phyloP scores from a whole-genome alignment of 2,797 vertebrate species.

The Pangasius mekongensis region DNA sequence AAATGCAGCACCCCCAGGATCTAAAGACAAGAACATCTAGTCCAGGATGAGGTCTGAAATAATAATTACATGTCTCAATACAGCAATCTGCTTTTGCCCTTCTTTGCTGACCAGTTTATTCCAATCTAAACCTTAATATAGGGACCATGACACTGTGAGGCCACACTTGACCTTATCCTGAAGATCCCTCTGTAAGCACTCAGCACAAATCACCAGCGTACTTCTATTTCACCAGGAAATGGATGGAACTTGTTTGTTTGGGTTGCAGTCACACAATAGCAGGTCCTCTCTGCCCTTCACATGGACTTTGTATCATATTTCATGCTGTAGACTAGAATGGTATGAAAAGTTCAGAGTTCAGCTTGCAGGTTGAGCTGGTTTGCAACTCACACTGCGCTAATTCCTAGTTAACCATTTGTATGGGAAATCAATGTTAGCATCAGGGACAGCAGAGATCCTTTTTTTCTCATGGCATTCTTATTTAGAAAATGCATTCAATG shows the following conservation, averaged over 20 bases:
- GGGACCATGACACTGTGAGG: constrained; percentile 11
- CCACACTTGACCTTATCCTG: constrained; percentile 79
- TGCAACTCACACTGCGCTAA: constrained; percentile 31
- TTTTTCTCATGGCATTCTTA: constrained; percentile 45
- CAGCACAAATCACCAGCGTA: constrained; percentile 59
- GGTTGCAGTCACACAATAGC: constrained; percentile 46
- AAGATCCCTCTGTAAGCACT: constrained; percentile 67
- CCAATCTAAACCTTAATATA: constrained; percentile 28
- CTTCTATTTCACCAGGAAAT: constrained; percentile 52
- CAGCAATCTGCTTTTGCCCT: constrained; percentile 57
- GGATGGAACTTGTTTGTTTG: constrained; percentile 55
- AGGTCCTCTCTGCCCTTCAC: constrained; percentile 35
- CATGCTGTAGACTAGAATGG: constrained; percentile 29
- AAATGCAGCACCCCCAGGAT: constrained; percentile 78
- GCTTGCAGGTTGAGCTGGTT: constrained; percentile 25
- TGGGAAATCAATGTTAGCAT: constrained; percentile 48
- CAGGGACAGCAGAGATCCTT: constrained; percentile 40
- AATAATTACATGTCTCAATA: constrained; percentile 74
- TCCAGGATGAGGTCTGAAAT: constrained; percentile 79
- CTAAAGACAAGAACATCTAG: constrained; percentile 83
- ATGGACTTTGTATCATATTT: constrained; percentile 37
- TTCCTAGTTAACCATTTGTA: constrained; percentile 36
- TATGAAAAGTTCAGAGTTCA: constrained; percentile 35
- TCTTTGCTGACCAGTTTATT: constrained; percentile 14
- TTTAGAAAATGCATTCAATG: constrained; percentile 34